Evolutionary conservation across 53 echinoderm and acorn worm genomes (phyloP), one percentile per base, ranked within the genome.

Genomic region (Luidia sarsii): DNA sequence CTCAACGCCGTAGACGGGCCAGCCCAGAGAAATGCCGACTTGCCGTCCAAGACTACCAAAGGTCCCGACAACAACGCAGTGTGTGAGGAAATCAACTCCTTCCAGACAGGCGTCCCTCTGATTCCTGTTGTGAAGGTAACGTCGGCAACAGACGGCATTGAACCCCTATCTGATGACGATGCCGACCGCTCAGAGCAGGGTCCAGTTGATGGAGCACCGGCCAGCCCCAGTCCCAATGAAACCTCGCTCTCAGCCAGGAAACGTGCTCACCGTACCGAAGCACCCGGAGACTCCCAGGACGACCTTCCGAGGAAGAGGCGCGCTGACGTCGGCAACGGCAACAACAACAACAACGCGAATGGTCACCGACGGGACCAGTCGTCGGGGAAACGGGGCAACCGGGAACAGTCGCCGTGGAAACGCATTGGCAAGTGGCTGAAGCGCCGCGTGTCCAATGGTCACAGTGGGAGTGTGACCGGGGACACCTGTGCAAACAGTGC

Each of bases 361-460:
- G 21, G 36, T 19, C 52, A 52, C n/a, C 11, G 52, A 35, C 34
- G 30, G 53, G 39, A 72, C 3, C 54, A 14, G 72, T 55, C 72
- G 20, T 56, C 72, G 22, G 38, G 34, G 72, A 72, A 72, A 55
- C 72, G 72, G n/a, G 52, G 52, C 18, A 39, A 39, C 54, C 34
- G 30, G 53, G 39, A 72, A 11, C 54, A 14, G 72, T 55, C 72
- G 20, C 72, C 72, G 22, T 56, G 34, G 72, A 72, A 72, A 55
- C 72, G 72, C 28, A 55, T 72, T 19, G 72, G 54, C 54, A 55
- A 36, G 19, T 72, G 72, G 72, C 38, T 72, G 55, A 72, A 72
- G 50, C 72, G 25, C 35, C 34, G 15, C 53, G 55, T 52, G 54
- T 71, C 38, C 11, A 54, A 55, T 5, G 57, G 37, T 2, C 36